phyloP scores from a whole-genome alignment of 2,888 invertebrate species.

The Caenorhabditis sp. region DNA sequence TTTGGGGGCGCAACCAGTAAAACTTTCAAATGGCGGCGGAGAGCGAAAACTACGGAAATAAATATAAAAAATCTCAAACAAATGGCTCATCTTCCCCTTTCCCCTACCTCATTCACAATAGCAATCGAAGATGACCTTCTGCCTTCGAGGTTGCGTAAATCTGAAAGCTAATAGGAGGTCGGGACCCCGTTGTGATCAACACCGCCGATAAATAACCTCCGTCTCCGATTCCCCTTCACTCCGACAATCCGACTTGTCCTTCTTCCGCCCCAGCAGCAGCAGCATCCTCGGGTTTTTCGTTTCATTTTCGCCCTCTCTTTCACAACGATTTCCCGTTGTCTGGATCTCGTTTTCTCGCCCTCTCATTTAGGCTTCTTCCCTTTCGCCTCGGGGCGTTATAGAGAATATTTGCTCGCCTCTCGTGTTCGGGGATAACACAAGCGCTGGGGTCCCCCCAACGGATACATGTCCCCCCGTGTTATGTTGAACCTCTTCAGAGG shows the following conservation, averaged over 20 bases:
- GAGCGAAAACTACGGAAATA: not conserved
- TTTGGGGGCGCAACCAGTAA: not conserved
- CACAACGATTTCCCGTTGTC: conserved; percentile 17
- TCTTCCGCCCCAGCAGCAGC: conserved; percentile 16
- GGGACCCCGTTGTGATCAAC: conserved; percentile 31
- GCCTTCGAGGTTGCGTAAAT: conserved; percentile 34
- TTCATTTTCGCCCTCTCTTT: not conserved
- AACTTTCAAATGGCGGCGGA: no score
- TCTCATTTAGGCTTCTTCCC: conserved; percentile 22
- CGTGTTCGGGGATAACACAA: conserved; percentile 52
- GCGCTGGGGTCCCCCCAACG: conserved; percentile 12
- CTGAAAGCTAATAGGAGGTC: conserved; percentile 39
- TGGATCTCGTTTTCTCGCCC: conserved; percentile 48
- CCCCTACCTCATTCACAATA: not conserved
- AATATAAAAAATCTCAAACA: conserved; percentile 18
- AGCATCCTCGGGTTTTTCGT: not conserved
- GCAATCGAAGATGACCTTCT: conserved; percentile 26
- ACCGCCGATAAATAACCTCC: conserved; percentile 46
- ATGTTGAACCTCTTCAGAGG: conserved; percentile 57
- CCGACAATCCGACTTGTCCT: conserved; percentile 36
- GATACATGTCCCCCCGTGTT: conserved; percentile 15
- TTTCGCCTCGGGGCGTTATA: conserved; percentile 1
- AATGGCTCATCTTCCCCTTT: conserved; percentile 3
- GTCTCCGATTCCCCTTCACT: not conserved
- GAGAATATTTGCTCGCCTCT: conserved; percentile 59